Evolutionary conservation across 2,888 invertebrate species (phyloP), one percentile per base, ranked within the genome.

Genomic region (Melangyna quadrimaculata): DNA sequence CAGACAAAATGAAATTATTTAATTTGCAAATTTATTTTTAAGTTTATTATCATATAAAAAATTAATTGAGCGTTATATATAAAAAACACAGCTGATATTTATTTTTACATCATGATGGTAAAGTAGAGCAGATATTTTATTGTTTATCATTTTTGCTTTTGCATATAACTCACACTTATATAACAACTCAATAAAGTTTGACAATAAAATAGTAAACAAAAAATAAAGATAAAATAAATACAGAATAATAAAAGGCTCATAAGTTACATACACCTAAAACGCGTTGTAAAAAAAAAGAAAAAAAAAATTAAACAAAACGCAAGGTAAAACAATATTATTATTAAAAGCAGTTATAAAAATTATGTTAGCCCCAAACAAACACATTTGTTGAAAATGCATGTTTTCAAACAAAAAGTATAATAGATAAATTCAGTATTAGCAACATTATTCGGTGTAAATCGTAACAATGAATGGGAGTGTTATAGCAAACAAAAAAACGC

Each of bases 131-230:
- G 9, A 19, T 69, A 40, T 55, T 37, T 27, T 53, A 51, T 78
- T 63, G 48, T 40, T 59, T 51, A 61, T 73, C 7, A 37, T 65
- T 75, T 78, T 78, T 78, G 74, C 22, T 59, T 71, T 73, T 65
- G 61, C 74, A 79, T 75, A 71, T 40, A 71, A 65, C 63, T 74
- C 83, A 78, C 45, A 67, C 69, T 65, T 73, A n/a, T n/a, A n/a
- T n/a, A 80, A 80, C 67, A 80, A 77, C 72, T 80, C 86, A 81
- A 86, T 81, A 81, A 86, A 86, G 80, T 80, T 86, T 78, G 86
- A 86, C 86, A 86, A 86, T 86, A 86, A 86, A 86, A 81, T 86
- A 86, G 81, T 65, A 71, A 78, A 83, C 35, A 55, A 69, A 77
- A 67, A 77, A 65, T 40, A 77, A 78, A 67, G 53, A 59, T 24